Conservation (phyloP, 2,113 vertebrate genomes). For the Redunca redunca region DNA sequence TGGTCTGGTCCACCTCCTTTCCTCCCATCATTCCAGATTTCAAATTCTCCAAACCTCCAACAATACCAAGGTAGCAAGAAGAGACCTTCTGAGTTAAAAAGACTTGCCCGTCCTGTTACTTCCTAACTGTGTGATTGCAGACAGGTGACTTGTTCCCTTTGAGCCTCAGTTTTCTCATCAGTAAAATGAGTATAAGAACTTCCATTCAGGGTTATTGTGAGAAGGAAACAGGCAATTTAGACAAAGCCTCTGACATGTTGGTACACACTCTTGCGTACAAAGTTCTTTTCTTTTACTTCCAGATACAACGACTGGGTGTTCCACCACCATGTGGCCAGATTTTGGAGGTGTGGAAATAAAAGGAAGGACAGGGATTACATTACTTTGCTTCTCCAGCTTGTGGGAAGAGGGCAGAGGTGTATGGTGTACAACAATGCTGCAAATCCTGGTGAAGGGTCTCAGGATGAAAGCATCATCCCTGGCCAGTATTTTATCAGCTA, state of each 20-base stretch:
- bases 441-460: neutral
- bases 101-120: neutral
- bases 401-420: neutral
- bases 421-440: neutral
- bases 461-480: neutral
- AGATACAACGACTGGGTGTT: neutral
- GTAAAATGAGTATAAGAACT: neutral
- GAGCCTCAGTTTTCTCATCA: neutral
- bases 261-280: neutral
- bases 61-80: neutral
- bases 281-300: neutral
- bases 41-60: neutral
- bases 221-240: neutral
- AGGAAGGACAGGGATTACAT: neutral
- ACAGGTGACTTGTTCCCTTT: neutral
- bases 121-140: neutral
- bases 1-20: neutral
- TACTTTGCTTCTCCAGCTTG: neutral
- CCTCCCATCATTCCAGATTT: neutral
- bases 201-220: neutral
- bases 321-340: neutral
- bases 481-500: neutral
- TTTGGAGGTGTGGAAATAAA: neutral
- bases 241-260: neutral
- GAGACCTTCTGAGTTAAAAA: neutral